Conservation (phyloP, 2,888 invertebrate genomes). For the Epistrophe eligans region DNA sequence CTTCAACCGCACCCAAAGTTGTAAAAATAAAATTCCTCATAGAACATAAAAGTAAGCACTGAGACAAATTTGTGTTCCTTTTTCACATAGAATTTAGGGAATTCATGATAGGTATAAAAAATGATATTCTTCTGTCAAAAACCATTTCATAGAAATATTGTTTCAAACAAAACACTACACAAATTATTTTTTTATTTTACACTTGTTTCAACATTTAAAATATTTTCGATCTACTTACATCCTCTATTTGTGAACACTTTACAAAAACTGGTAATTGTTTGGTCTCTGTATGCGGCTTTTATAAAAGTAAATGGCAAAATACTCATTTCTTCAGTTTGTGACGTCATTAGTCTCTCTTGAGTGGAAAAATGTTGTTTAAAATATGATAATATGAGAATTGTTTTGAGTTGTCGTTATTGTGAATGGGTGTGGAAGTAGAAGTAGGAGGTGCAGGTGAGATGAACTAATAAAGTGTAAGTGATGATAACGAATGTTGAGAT, state of each 20-base stretch:
- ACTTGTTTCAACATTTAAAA: not conserved
- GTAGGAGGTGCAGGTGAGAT: too few relatives aligned
- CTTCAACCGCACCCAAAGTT: slow-evolving; percentile 26
- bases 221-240: slow-evolving; percentile 57
- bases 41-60: slow-evolving; percentile 14
- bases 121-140: slow-evolving; percentile 21
- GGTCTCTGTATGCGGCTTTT: slow-evolving; percentile 77
- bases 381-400: too few relatives aligned
- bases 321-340: slow-evolving; percentile 29
- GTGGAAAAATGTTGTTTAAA: not conserved
- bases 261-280: slow-evolving; percentile 78
- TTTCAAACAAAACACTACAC: slow-evolving; percentile 37
- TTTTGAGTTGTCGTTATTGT: too few relatives aligned
- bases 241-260: slow-evolving; percentile 76
- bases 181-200: slow-evolving; percentile 12
- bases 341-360: slow-evolving; percentile 51
- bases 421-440: too few relatives aligned
- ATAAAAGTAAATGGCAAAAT: slow-evolving; percentile 69
- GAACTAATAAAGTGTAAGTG: too few relatives aligned
- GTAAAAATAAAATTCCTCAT: not conserved
- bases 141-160: slow-evolving; percentile 45
- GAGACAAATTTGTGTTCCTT: not conserved
- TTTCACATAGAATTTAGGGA: not conserved
- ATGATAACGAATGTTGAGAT: too few relatives aligned
- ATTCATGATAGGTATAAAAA: not conserved